These are phyloP conservation scores for Lacanobia oleracea DNA, from an alignment of 2,888 invertebrate genomes.

Conservation along the genomic window DNA sequence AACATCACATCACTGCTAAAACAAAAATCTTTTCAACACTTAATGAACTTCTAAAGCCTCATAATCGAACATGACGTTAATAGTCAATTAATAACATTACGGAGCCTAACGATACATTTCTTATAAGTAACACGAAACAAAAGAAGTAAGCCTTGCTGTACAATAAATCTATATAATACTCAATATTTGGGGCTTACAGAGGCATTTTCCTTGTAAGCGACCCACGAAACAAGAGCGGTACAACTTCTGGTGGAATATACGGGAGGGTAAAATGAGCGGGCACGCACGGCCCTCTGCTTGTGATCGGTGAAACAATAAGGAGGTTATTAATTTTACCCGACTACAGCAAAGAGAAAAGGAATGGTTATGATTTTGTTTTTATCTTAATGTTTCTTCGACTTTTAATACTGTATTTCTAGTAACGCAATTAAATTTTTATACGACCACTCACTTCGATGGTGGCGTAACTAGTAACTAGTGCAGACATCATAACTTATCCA, in stretches of 20 bases:
- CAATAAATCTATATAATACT: slow-evolving; percentile 71
- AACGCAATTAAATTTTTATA: too few species aligned
- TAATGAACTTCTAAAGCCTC: slow-evolving; percentile 30
- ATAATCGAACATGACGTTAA: slow-evolving; percentile 52
- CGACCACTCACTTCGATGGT: too few species aligned
- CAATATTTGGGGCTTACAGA: slow-evolving; percentile 66
- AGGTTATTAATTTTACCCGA: too few species aligned
- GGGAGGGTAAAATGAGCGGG: not conserved
- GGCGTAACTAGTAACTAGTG: too few species aligned
- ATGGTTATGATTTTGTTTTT: too few species aligned
- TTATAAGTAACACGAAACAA: slow-evolving; percentile 55
- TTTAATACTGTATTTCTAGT: too few species aligned
- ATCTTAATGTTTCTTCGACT: too few species aligned
- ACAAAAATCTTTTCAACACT: slow-evolving; percentile 9
- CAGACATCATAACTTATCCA: too few species aligned
- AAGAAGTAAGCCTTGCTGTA: slow-evolving; percentile 59
- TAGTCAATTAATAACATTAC: slow-evolving; percentile 58
- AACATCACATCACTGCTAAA: not conserved
- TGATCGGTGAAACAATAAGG: too few species aligned
- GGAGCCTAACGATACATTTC: slow-evolving; percentile 55
- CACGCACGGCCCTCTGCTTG: not conserved
- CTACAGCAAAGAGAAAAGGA: too few species aligned
- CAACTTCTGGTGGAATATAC: slow-evolving; percentile 46
- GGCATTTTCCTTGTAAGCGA: slow-evolving; percentile 63
- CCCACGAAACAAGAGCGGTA: slow-evolving; percentile 54